Evolutionary conservation across 2,888 invertebrate species (phyloP), one percentile per base, ranked within the genome.

Genomic region (Germaria angustata): DNA sequence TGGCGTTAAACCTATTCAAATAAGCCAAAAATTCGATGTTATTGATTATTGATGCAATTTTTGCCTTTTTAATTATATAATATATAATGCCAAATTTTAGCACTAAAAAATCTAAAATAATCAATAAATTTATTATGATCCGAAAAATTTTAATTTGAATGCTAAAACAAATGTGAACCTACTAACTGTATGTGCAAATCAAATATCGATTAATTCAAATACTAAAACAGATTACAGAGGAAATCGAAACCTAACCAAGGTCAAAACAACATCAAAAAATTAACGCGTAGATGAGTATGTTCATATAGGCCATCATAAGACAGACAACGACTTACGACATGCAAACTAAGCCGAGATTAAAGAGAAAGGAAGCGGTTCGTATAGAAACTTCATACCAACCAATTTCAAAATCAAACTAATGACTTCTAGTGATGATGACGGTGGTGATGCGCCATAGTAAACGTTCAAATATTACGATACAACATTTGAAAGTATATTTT

Each of bases 181-280:
- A n/a, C n/a, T n/a, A n/a, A n/a, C n/a, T n/a, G n/a, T n/a, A 28
- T 66, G 34, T 36, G 46, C 24, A 39, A 66, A 59, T 20, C 49
- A 61, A 59, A 77, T 51, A 51, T 61, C 76, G 41, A n/a, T 68
- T 59, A 51, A 59, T 59, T 59, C 20, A 13, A 76, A 59, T 51
- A 59, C 57, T 49, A 57, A 59, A 59, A 51, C 15, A 61, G 59
- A 61, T 39, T n/a, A 39, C 51, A 51, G 32, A 59, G 44, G 53
- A 73, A 51, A 49, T 36, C 13, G 3, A 76, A 68, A 76, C 39
- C 15, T n/a, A 78, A 78, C 55, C 78, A 78, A 78, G 71, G 71
- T 78, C 55, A 55, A 32, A 39, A 39, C 15, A 66, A 22, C 15
- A 39, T 24, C 9, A 49, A 72, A 51, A 28, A 39, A 7, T 59